These are phyloP conservation scores for Orycteropus afer DNA, from an alignment of 2,113 vertebrate genomes.

Conservation along the genomic window DNA sequence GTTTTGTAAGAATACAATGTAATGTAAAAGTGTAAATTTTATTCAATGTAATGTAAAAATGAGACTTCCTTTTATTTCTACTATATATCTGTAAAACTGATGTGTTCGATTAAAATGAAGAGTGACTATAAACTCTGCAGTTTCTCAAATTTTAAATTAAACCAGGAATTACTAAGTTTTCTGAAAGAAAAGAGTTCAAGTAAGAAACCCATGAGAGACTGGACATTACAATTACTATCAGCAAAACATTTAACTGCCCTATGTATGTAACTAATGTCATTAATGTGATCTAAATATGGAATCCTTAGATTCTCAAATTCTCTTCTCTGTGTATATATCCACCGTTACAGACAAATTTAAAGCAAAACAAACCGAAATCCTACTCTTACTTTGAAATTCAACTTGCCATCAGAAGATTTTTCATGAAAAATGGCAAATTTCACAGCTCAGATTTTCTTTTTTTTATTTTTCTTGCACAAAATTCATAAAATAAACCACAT, in stretches of 20 bases:
- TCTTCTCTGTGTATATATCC: neutral
- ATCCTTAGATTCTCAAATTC: neutral
- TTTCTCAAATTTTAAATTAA: conserved; percentile 32
- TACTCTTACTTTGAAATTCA: neutral
- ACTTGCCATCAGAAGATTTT: conserved; percentile 62
- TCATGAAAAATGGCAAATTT: conserved; percentile 76
- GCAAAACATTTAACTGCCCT: neutral
- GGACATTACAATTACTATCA: neutral
- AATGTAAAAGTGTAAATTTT: neutral
- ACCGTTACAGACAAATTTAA: neutral
- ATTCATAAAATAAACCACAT: conserved; percentile 72
- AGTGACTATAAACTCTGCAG: neutral
- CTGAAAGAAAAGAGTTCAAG: neutral
- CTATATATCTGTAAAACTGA: neutral
- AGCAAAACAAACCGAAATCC: neutral
- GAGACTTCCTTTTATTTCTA: neutral
- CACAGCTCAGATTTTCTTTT: conserved; percentile 63
- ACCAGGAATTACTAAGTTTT: neutral
- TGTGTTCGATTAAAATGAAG: neutral
- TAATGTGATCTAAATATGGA: neutral
- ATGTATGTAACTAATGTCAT: neutral
- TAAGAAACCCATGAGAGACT: neutral
- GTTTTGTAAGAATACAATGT: neutral
- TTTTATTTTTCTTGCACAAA: conserved; percentile 65
- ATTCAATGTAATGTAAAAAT: neutral